Conservation (phyloP, 2,888 invertebrate species). For the Miltochrista miniata region DNA sequence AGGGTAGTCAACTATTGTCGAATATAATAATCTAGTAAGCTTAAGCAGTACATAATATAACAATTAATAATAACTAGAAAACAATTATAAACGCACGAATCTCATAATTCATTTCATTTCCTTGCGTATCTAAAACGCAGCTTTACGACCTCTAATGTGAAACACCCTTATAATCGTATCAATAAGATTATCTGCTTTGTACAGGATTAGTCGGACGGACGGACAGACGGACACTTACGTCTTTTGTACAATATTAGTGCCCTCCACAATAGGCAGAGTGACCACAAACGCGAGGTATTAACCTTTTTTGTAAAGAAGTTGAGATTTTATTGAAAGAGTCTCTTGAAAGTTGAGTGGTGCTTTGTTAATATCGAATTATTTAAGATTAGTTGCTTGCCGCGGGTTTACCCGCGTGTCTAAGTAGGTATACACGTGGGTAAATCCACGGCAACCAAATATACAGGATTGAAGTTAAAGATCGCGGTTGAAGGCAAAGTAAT, state of each 20-base stretch:
- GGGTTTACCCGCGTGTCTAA: too few relatives aligned
- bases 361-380: slow-evolving; percentile 3
- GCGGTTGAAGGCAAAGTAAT: too few relatives aligned
- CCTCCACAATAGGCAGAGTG: slow-evolving; percentile 17
- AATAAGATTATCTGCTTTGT: slow-evolving; percentile 21
- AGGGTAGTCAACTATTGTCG: too few relatives aligned
- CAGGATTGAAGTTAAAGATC: too few relatives aligned
- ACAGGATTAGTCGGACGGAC: slow-evolving; percentile 25
- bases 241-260: slow-evolving; percentile 22
- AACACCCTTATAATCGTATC: slow-evolving; percentile 11
- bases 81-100: too few relatives aligned
- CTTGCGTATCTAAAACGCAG: slow-evolving; percentile 1
- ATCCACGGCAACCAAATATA: neutral
- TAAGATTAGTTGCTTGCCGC: neutral
- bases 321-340: slow-evolving; percentile 32
- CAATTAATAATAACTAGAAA: too few relatives aligned
- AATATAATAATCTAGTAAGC: too few relatives aligned
- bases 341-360: neutral
- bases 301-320: slow-evolving; percentile 21
- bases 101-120: too few relatives aligned
- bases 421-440: too few relatives aligned
- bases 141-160: slow-evolving; percentile 1
- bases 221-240: slow-evolving; percentile 18
- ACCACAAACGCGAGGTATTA: slow-evolving; percentile 29
- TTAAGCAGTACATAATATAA: too few relatives aligned